Base-by-base conservation (phyloP, 2,113 vertebrate species). In the Syrrhaptes paradoxus region DNA sequence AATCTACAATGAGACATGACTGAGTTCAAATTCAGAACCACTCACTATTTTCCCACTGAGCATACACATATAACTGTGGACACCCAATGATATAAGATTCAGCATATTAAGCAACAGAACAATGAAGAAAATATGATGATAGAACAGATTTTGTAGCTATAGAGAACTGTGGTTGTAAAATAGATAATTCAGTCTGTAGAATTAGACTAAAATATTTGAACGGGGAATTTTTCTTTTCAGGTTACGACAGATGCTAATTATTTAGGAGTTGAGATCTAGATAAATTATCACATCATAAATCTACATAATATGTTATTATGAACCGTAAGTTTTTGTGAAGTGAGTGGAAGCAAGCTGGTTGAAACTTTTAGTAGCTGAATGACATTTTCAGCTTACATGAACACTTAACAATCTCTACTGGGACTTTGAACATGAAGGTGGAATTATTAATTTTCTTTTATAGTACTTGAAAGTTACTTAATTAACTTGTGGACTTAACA, bases 401-500 rank as follows among this genome's bases (percentile, higher is more conserved):
- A 43, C 82, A 62, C 48, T 89, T 87, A 78, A 86, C 55, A 89
- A 76, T 85, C 62, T 87, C 62, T 72, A 41, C 32, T 73, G 74
- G 31, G 70, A 76, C 58, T 93, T 94, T 87, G 76, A 92, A 89
- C 45, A 46, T 18, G n/a, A 87, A 94, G 29, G n/a, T 72, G 74
- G 73, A 95, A 94, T 93, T 95, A 87, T 32, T 89, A 91, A 65
- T 89, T 93, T 89, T 92, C 31, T 71, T 92, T 93, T 78, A 89
- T 31, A 18, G 83, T 67, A 68, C 61, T 84, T 94, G 73, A 92
- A 95, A 81, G 46, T 75, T 81, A 85, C 63, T 78, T 70, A 92
- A 91, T 95, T 95, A 92, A 78, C 45, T 71, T 68, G 52, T 54
- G 67, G 84, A 58, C 62, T 95, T 91, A 81, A 75, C 65, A 82